Base-by-base conservation (phyloP, 2,888 invertebrate species). In the Ischnus inquisitorius region DNA sequence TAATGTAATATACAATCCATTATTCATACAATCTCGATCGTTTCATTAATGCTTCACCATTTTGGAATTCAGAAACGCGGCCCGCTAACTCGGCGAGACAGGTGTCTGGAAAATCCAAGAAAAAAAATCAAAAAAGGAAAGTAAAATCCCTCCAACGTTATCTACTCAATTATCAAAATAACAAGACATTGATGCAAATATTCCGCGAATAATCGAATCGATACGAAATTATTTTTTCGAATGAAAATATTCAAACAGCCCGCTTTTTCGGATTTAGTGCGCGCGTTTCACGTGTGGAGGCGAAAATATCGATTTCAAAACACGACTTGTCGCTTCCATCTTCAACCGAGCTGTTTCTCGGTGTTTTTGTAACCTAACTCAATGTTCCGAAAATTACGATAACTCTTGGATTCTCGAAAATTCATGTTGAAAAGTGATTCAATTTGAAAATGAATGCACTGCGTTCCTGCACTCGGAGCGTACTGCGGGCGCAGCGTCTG, bases 401-500 rank as follows among this genome's bases (percentile, higher is more conserved):
- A 46, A 62, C 10, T 71, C 19, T 12, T 39, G 34, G 14, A 60
- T 60, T 64, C 41, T 3, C 2, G 19, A 65, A 79, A 79, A 39
- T 41, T 41, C 10, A 82, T 48, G 74, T 74, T 69, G 8, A 14
- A 19, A 60, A 67, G 8, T 60, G 5, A 43, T 69, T 60, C 10
- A 51, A 51, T 12, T 16, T 25, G 19, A 88, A 82, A 39, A 91
- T 91, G 91, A 90, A 90, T 68, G 84, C 76, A 2, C 79, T 91
- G 81, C 86, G 89, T 72, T 87, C 84, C 12, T 87, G 86, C 67
- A 43, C 85, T 10, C 89, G 84, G 57, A 69, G 62, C 12, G 19
- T 88, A n/a, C 64, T 69, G 22, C 43, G 84, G n/a, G 76, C 57
- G 46, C 86, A 83, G 46, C 85, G 74, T 62, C 10, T 87, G 46